A percentile compares a stretch with the other conserved stretches of the same genome.
These are phyloP conservation scores for Ciconia nigra DNA, from an alignment of 2,797 vertebrate genomes.

Conservation along the genomic window DNA sequence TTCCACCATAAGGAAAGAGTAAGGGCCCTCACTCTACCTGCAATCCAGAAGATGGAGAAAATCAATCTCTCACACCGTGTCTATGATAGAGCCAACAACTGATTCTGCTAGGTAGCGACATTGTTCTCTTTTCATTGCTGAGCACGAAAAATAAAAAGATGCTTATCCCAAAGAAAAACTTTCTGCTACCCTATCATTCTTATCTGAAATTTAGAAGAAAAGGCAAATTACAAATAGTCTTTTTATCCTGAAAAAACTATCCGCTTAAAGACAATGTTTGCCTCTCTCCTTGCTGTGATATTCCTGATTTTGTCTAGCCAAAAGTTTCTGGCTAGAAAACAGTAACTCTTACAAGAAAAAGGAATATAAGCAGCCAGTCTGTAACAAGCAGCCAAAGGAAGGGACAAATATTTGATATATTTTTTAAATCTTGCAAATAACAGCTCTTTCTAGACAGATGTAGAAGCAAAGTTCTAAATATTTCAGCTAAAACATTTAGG, in stretches of 20 bases:
- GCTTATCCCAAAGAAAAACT: neutral
- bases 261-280: neutral
- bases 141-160: neutral
- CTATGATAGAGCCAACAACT: neutral
- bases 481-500: neutral
- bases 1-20: neutral
- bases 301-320: neutral
- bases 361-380: conserved; percentile 14
- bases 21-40: neutral
- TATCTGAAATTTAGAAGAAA: neutral
- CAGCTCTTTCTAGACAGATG: conserved; percentile 40
- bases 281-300: conserved; percentile 18
- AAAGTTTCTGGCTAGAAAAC: conserved; percentile 29
- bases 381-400: conserved; percentile 35
- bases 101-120: neutral
- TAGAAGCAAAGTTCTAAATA: conserved; percentile 33
- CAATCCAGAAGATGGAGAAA: neutral
- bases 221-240: neutral
- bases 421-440: conserved; percentile 42
- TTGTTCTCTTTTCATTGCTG: neutral
- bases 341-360: conserved; percentile 35
- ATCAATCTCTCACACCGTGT: neutral
- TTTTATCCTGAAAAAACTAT: neutral
- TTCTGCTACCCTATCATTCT: neutral
- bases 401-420: conserved; percentile 25